Percentiles rank a stretch among this genome's conserved stretches.
Conservation (phyloP, 1,140 invertebrate genomes). For the Meloidogyne exigua region DNA sequence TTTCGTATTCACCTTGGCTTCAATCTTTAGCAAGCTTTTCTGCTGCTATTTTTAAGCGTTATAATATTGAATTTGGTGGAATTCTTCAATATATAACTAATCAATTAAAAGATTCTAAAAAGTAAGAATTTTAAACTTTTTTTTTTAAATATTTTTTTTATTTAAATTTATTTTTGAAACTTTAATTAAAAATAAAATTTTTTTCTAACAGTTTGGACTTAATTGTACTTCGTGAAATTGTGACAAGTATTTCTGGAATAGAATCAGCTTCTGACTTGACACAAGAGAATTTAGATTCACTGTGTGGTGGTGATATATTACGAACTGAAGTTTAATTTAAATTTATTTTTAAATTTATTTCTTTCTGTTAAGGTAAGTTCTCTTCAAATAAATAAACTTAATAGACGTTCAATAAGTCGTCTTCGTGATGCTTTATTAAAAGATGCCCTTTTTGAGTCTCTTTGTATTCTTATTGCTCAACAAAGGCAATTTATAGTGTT, state of each 20-base stretch:
- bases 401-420: conserved; percentile 89
- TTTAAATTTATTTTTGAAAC: background rate
- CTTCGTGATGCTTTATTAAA: conserved; percentile 89
- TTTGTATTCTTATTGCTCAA: conserved; percentile 92
- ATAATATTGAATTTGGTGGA: conserved; percentile 89
- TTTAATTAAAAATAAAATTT: background rate
- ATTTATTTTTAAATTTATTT: conserved; percentile 7
- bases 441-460: conserved; percentile 83
- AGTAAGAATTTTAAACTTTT: conserved; percentile 67
- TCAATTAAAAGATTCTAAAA: conserved; percentile 91
- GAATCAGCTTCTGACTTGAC: conserved; percentile 89
- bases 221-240: conserved; percentile 91
- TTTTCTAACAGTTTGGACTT: conserved; percentile 65
- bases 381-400: conserved; percentile 93
- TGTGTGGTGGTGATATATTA: conserved; percentile 90
- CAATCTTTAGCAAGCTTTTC: conserved; percentile 89
- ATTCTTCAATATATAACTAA: conserved; percentile 94
- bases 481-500: conserved; percentile 90
- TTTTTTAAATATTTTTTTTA: background rate
- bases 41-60: conserved; percentile 93
- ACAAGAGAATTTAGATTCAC: conserved; percentile 87
- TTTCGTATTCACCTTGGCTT: conserved; percentile 89
- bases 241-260: conserved; percentile 98
- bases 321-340: conserved; percentile 74
- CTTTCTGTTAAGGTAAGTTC: conserved; percentile 83